Evolutionary conservation across 2,113 vertebrate genomes (phyloP).

Genomic region (Hypocryptadius cinnamomeus): DNA sequence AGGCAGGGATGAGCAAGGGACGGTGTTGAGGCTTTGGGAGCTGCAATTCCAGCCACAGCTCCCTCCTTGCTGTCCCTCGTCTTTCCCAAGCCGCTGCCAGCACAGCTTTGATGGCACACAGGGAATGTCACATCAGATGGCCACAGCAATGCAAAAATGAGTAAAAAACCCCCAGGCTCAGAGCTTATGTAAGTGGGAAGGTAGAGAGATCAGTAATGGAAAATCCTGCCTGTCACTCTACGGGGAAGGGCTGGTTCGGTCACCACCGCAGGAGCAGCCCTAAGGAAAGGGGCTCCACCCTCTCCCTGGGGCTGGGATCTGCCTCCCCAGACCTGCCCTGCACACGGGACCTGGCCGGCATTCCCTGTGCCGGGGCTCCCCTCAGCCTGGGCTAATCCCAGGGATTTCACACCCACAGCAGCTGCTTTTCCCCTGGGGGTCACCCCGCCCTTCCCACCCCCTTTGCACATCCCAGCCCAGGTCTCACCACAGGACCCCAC

Average conservation of each 20-base stretch:
- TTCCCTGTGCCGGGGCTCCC: neutral
- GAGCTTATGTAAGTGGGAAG: neutral
- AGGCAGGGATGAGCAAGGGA: neutral
- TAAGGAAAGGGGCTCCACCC: accelerated
- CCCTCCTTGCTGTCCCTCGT: neutral
- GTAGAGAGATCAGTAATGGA: accelerated
- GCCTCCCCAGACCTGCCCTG: neutral
- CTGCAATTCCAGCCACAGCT: neutral
- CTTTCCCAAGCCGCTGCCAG: neutral
- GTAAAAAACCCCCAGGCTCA: neutral
- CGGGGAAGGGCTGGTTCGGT: neutral
- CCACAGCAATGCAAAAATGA: accelerated
- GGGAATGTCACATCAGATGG: neutral
- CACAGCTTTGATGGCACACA: neutral
- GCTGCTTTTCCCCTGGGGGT: neutral
- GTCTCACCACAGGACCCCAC: neutral
- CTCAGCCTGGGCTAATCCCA: neutral
- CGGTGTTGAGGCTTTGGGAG: neutral
- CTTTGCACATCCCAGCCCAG: accelerated
- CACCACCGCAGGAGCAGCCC: accelerated
- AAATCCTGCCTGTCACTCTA: accelerated
- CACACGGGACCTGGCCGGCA: neutral
- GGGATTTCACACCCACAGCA: neutral
- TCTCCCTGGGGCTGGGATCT: accelerated
- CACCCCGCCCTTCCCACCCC: neutral